These are phyloP conservation scores for Streptopelia turtur DNA, from an alignment of 2,797 vertebrate genomes.

Conservation along the genomic window DNA sequence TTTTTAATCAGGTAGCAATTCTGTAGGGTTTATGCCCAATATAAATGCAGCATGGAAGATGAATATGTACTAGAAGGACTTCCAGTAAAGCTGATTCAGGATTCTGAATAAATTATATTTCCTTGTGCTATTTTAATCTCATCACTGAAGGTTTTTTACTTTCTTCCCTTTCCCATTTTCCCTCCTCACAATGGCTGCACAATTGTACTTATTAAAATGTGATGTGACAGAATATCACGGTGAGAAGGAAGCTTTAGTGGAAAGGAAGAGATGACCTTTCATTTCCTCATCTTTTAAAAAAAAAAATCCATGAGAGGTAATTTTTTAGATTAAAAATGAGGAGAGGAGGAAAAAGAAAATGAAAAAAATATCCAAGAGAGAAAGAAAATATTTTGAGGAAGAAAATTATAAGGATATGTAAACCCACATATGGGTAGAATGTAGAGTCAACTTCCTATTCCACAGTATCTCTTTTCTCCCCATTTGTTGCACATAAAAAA, in stretches of 20 bases:
- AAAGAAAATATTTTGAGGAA: not conserved
- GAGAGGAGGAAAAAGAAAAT: not conserved
- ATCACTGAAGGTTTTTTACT: not conserved
- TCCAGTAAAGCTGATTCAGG: not conserved
- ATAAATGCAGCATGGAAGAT: not conserved
- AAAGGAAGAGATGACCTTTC: not conserved
- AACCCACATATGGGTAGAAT: not conserved
- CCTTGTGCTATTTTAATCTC: not conserved
- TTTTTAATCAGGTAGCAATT: not conserved
- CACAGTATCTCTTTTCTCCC: not conserved
- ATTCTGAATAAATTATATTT: not conserved
- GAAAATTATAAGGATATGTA: not conserved
- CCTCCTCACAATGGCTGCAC: not conserved
- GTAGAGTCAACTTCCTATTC: not conserved
- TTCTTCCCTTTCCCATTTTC: not conserved
- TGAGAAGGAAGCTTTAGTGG: not conserved
- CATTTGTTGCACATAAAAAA: not conserved
- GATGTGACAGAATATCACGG: not conserved
- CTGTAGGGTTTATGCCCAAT: not conserved
- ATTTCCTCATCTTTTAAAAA: not conserved
- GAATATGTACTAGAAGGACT: not conserved
- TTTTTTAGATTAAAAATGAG: not conserved
- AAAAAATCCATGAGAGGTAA: not conserved
- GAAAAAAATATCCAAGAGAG: not conserved
- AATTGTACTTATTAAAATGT: not conserved